Evolutionary conservation across 37 sponge, comb jelly and placozoan genomes (phyloP).

Genomic region (Aphrocallistes beatrix): DNA sequence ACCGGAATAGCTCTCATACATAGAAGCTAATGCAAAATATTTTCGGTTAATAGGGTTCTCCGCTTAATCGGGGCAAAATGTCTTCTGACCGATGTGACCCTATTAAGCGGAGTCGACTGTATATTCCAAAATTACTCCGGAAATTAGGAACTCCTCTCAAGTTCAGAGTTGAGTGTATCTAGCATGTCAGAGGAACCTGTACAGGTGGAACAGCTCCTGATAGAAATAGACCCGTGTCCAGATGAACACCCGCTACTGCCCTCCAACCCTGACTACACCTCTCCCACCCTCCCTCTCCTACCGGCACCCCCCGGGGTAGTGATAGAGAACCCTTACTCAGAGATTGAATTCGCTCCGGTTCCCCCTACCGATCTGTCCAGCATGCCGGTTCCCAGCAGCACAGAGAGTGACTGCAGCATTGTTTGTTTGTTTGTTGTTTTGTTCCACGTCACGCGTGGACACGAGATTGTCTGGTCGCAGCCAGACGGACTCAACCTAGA

Average conservation of each 20-base stretch:
- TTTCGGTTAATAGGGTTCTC: too few species aligned
- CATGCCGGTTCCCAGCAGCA: neutral
- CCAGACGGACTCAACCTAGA: slow-evolving; percentile 55
- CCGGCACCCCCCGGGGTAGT: neutral
- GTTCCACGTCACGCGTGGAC: slow-evolving; percentile 14
- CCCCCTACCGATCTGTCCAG: neutral
- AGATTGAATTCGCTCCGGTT: neutral
- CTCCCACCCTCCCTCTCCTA: neutral
- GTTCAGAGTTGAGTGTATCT: too few species aligned
- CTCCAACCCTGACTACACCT: neutral
- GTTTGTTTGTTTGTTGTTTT: neutral
- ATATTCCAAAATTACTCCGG: too few species aligned
- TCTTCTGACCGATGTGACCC: too few species aligned
- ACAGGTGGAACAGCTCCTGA: too few species aligned
- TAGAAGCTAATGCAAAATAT: too few species aligned
- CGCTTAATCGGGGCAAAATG: too few species aligned
- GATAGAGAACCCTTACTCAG: neutral
- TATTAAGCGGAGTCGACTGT: too few species aligned
- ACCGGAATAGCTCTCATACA: too few species aligned
- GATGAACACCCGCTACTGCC: neutral
- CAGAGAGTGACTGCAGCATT: neutral
- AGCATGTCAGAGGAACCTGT: too few species aligned
- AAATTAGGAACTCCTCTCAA: too few species aligned
- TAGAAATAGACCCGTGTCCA: too few species aligned
- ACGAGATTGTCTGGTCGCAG: slow-evolving; percentile 46